phyloP scores from a whole-genome alignment of 2,113 vertebrate species.

The Dicaeum eximium region DNA sequence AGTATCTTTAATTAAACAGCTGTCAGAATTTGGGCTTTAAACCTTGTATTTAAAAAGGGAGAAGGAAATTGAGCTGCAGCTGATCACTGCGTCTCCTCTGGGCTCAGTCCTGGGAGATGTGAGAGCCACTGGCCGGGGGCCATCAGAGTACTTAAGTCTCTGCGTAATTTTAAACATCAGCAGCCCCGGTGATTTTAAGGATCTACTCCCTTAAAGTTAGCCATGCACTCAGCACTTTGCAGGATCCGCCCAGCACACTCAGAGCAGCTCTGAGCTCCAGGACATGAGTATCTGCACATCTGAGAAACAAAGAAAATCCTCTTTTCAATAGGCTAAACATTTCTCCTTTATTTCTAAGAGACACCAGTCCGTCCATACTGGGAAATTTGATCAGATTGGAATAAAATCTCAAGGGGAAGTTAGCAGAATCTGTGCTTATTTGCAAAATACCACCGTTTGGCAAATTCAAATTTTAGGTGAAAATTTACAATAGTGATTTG shows the following conservation, averaged over 20 bases:
- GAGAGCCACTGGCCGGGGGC: slow-evolving; percentile 11
- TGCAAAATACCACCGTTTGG: neutral
- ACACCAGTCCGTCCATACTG: neutral
- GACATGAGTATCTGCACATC: neutral
- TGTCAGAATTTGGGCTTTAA: slow-evolving; percentile 7
- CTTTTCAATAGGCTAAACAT: neutral
- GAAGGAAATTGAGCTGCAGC: neutral
- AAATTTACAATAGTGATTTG: neutral
- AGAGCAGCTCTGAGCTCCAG: neutral
- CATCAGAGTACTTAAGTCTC: neutral
- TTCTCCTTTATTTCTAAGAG: neutral
- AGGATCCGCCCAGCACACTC: slow-evolving; percentile 5
- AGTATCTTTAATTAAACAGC: neutral
- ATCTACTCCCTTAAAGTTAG: slow-evolving; percentile 52
- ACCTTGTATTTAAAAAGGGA: neutral
- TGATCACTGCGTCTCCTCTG: neutral
- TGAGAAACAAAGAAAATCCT: slow-evolving; percentile 15
- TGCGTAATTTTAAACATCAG: slow-evolving; percentile 26
- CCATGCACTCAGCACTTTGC: slow-evolving; percentile 40
- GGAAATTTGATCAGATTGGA: neutral
- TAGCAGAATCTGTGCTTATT: neutral
- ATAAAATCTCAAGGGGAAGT: neutral
- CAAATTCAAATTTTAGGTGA: neutral
- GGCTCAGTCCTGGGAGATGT: neutral
- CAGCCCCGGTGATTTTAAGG: neutral